Conservation (phyloP, 2,113 vertebrate genomes). For the Desmodus rotundus region DNA sequence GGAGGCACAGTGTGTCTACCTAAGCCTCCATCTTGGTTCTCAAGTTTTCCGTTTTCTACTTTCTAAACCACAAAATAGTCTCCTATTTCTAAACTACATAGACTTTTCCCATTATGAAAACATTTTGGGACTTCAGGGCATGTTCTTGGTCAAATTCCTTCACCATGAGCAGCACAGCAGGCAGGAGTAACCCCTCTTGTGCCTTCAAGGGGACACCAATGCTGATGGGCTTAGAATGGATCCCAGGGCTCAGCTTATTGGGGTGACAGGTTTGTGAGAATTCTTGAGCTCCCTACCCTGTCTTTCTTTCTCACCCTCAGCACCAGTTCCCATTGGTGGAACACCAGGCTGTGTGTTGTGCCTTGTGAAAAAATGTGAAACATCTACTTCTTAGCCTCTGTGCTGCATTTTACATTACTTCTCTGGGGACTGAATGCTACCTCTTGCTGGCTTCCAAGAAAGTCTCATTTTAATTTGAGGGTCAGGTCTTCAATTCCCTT, state of each 20-base stretch:
- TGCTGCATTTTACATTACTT: background rate
- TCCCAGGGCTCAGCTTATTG: conserved; percentile 47
- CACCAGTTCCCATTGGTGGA: background rate
- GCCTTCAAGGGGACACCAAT: conserved; percentile 74
- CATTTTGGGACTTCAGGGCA: background rate
- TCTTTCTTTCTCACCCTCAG: background rate
- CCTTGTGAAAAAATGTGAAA: background rate
- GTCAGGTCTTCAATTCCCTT: background rate
- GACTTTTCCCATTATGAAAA: background rate
- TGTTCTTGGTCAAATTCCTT: conserved; percentile 83
- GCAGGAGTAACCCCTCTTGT: conserved; percentile 79
- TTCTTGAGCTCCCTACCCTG: too few relatives aligned
- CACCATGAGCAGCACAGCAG: conserved; percentile 75
- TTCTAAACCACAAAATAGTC: background rate
- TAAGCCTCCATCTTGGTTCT: too few relatives aligned
- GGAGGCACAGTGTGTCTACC: too few relatives aligned
- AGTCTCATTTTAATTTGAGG: background rate
- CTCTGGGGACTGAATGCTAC: background rate
- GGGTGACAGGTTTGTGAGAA: conserved; percentile 66
- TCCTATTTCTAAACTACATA: background rate
- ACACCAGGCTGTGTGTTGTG: too few relatives aligned
- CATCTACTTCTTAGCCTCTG: background rate
- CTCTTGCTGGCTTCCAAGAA: background rate
- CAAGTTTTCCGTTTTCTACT: background rate
- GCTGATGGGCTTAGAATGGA: background rate